Conservation (phyloP, 2,797 vertebrate genomes). For the Sebastes diaconus region DNA sequence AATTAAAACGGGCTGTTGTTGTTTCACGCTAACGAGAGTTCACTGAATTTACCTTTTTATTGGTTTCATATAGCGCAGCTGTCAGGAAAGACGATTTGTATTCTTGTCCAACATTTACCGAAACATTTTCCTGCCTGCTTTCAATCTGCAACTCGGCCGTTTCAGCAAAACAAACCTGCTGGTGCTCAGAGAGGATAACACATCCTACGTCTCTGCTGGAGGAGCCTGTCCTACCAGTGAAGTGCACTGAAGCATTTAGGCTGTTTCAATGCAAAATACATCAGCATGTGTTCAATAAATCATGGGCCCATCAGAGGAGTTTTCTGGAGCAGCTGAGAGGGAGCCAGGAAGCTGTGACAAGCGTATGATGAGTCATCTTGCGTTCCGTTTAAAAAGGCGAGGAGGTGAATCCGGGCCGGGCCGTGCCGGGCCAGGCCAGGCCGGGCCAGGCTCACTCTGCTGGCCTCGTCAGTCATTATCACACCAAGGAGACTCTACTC, state of each 20-base stretch:
- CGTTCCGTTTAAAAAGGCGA: conserved; percentile 8
- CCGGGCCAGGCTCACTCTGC: not conserved
- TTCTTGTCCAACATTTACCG: conserved; percentile 14
- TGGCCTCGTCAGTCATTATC: conserved; percentile 22
- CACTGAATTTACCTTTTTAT: conserved; percentile 1
- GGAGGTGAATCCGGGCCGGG: not conserved
- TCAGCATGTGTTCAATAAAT: conserved; percentile 61
- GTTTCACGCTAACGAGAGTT: conserved; percentile 1
- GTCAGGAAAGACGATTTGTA: conserved; percentile 7
- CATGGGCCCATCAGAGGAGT: conserved; percentile 37
- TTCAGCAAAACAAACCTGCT: conserved; percentile 20
- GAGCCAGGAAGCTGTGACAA: conserved; percentile 52
- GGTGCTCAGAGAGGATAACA: conserved; percentile 27
- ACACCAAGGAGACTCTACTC: conserved; percentile 13
- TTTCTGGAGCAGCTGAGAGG: conserved; percentile 22
- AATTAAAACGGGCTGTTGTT: conserved; percentile 55
- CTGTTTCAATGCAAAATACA: conserved; percentile 57
- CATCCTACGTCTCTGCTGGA: conserved; percentile 35
- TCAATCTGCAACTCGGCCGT: not conserved
- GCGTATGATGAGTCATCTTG: conserved; percentile 57
- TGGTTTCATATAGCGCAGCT: not conserved
- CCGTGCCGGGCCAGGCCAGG: not conserved
- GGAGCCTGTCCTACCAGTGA: conserved; percentile 4
- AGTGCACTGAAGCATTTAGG: conserved; percentile 31
- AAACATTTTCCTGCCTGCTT: conserved; percentile 16